phyloP scores from a whole-genome alignment of 2,888 invertebrate genomes.

The Boloria selene region DNA sequence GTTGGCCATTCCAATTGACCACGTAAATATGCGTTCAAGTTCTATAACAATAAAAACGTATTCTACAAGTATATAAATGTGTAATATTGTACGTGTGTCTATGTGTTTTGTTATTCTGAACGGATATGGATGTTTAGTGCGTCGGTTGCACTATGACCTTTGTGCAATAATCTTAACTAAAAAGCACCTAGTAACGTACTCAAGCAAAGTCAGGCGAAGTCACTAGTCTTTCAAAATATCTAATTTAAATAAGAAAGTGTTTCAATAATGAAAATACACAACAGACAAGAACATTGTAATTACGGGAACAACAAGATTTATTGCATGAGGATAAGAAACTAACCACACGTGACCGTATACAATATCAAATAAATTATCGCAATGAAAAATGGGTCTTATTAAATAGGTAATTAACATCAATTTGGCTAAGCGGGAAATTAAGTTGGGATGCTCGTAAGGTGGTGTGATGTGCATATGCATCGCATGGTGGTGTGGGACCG shows the following conservation, averaged over 20 bases:
- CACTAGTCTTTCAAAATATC: constrained; percentile 5
- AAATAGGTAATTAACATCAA: constrained; percentile 62
- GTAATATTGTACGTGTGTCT: too few species aligned
- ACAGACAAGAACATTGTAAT: constrained; percentile 80
- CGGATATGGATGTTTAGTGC: too few species aligned
- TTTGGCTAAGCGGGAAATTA: constrained; percentile 52
- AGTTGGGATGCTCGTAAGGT: constrained; percentile 46
- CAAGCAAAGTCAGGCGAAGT: too few species aligned
- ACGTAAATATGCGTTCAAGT: too few species aligned
- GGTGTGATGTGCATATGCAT: constrained; percentile 72
- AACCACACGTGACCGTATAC: constrained; percentile 74
- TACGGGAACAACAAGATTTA: constrained; percentile 80
- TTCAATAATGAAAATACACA: constrained; percentile 78
- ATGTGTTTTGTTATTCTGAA: too few species aligned
- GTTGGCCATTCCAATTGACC: too few species aligned
- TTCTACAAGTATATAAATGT: too few species aligned
- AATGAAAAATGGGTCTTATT: constrained; percentile 65
- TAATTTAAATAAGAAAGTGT: constrained; percentile 48
- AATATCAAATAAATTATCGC: constrained; percentile 51
- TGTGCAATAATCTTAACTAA: too few species aligned
- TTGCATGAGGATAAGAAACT: constrained; percentile 76
- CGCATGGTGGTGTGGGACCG: constrained; percentile 65
- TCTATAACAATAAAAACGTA: too few species aligned
- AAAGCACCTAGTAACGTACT: too few species aligned
- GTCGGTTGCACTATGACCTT: too few species aligned